A percentile compares a stretch with the other conserved stretches of the same genome.
Evolutionary conservation across 2,797 vertebrate species (phyloP).

Genomic region (Phalloptychus januarius): DNA sequence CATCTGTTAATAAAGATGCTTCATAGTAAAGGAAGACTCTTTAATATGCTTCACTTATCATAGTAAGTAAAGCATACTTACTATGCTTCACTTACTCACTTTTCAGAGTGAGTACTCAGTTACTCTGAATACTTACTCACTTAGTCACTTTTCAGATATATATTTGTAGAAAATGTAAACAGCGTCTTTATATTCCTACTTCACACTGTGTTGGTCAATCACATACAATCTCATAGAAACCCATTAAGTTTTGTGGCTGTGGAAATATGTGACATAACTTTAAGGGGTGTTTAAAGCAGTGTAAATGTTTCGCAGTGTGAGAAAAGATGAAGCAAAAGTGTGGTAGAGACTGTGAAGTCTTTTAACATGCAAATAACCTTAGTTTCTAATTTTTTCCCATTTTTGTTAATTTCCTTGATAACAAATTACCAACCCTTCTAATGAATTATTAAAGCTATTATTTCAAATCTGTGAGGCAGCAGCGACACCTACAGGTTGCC

Average conservation of each 20-base stretch:
- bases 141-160: neutral
- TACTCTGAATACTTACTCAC: no score
- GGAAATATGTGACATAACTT: neutral
- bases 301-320: neutral
- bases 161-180: neutral
- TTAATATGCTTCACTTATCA: no score
- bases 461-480: constrained; percentile 16
- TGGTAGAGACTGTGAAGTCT: neutral
- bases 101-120: no score
- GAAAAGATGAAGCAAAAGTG: constrained; percentile 1
- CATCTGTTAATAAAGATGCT: neutral
- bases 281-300: neutral
- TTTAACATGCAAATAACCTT: constrained; percentile 17
- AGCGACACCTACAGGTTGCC: constrained; percentile 60
- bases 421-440: neutral
- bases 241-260: neutral
- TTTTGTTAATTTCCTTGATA: constrained; percentile 14
- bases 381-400: neutral
- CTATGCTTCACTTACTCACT: no score
- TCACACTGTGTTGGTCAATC: neutral
- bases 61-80: no score
- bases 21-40: no score
- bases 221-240: neutral
- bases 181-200: neutral
- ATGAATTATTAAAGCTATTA: constrained; percentile 4